phyloP scores from a whole-genome alignment of 2,113 vertebrate species.

The Cyphomyrus plagiostoma region DNA sequence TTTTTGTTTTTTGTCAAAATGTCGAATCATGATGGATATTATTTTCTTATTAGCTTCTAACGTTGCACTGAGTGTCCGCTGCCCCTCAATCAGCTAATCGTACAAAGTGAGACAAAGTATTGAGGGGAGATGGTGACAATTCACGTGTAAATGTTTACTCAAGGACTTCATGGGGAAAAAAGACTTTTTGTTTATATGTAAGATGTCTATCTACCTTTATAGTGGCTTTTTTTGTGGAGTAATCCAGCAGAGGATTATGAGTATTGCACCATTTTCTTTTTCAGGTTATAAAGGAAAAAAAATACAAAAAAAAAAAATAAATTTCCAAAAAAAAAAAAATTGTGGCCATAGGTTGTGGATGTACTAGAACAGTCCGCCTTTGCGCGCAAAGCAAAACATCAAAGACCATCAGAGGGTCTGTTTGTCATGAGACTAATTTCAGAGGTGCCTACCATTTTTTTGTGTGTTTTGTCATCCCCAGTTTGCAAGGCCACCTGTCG shows the following conservation, averaged over 20 bases:
- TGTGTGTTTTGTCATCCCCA: conserved; percentile 34
- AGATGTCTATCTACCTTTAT: conserved; percentile 82
- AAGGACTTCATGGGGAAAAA: conserved; percentile 77
- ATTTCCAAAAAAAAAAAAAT: conserved; percentile 44
- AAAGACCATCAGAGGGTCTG: conserved; percentile 69
- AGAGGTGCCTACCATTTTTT: conserved; percentile 82
- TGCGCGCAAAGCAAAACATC: conserved; percentile 50
- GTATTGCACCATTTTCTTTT: conserved; percentile 85
- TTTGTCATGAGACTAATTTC: conserved; percentile 78
- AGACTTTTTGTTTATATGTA: conserved; percentile 72
- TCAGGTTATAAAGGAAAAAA: conserved; percentile 54
- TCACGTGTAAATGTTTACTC: conserved; percentile 98
- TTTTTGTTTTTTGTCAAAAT: conserved; percentile 50
- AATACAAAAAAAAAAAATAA: conserved; percentile 49
- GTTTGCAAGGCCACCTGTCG: conserved; percentile 51
- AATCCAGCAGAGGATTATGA: conserved; percentile 72
- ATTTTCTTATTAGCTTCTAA: conserved; percentile 74
- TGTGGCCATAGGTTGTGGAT: conserved; percentile 80
- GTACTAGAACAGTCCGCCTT: conserved; percentile 52
- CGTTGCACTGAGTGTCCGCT: conserved; percentile 96
- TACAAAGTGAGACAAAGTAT: conserved; percentile 60
- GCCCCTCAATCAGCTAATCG: conserved; percentile 77
- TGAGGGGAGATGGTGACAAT: conserved; percentile 77
- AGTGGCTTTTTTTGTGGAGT: conserved; percentile 91
- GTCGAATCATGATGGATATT: conserved; percentile 54